Evolutionary conservation across 1,140 invertebrate species (phyloP).

Genomic region (Papilio machaon): DNA sequence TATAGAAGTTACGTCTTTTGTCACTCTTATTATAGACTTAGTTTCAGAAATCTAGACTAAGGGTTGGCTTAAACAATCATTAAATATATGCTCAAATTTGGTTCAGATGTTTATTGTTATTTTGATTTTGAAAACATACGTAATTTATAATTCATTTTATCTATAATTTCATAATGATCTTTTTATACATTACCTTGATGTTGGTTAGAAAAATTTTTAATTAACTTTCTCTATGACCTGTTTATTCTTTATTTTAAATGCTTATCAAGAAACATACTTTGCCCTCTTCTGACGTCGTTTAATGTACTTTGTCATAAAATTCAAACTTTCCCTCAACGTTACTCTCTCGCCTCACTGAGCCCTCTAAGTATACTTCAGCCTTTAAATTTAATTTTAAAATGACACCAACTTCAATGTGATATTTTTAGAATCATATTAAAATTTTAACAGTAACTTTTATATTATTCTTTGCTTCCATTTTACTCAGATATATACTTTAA

Average conservation of each 20-base stretch:
- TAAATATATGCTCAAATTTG: no score
- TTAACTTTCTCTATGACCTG: background rate
- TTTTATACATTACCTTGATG: no score
- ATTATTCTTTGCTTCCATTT: background rate
- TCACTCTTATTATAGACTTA: no score
- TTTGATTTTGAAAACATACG: no score
- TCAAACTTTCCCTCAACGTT: background rate
- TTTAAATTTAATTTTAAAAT: constrained; percentile 17
- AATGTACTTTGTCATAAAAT: constrained; percentile 4
- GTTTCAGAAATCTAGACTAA: no score
- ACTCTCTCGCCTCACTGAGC: background rate
- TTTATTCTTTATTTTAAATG: background rate
- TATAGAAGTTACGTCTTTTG: no score
- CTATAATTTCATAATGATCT: no score
- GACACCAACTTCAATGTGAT: background rate
- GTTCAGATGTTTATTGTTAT: no score
- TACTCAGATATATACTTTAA: background rate
- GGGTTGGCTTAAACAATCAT: no score
- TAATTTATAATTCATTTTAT: no score
- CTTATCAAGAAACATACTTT: background rate
- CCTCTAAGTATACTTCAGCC: background rate
- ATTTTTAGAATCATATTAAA: background rate
- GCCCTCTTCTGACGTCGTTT: background rate
- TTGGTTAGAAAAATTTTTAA: no score
- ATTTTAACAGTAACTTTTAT: background rate